phyloP scores from a whole-genome alignment of 1,140 invertebrate genomes.

The Zaprionus capensis region DNA sequence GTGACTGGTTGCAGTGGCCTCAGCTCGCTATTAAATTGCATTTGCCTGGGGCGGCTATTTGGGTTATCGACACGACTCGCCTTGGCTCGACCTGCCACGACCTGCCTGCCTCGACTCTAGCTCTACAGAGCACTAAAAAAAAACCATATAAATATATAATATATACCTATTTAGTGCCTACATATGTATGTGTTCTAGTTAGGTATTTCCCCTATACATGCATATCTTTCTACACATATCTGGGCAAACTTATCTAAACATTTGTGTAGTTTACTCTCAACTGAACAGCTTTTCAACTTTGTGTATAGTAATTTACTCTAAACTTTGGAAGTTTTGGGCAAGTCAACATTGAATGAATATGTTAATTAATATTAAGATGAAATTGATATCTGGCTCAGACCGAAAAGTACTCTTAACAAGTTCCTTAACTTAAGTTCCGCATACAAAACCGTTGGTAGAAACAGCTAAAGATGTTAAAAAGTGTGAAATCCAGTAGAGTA shows the following conservation, averaged over 20 bases:
- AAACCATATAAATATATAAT: constrained; percentile 9
- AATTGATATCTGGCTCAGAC: too few species aligned
- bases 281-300: not conserved
- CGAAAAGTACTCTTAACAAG: too few species aligned
- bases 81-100: not conserved
- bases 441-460: too few species aligned
- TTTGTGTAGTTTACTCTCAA: not conserved
- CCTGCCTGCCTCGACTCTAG: not conserved
- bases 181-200: not conserved
- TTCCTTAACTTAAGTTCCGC: too few species aligned
- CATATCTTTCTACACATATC: not conserved
- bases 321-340: not conserved
- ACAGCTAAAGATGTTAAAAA: too few species aligned
- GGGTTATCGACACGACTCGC: constrained; percentile 64
- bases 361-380: not conserved
- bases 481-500: too few species aligned
- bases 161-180: not conserved
- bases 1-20: constrained; percentile 60
- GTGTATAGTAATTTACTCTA: not conserved
- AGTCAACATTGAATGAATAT: not conserved
- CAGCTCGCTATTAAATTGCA: constrained; percentile 61
- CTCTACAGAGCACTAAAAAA: not conserved
- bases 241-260: not conserved
- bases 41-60: constrained; percentile 59
- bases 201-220: not conserved